A percentile compares a stretch with the other conserved stretches of the same genome.
Conservation (phyloP, 2,113 vertebrate genomes). For the Perca fluviatilis region DNA sequence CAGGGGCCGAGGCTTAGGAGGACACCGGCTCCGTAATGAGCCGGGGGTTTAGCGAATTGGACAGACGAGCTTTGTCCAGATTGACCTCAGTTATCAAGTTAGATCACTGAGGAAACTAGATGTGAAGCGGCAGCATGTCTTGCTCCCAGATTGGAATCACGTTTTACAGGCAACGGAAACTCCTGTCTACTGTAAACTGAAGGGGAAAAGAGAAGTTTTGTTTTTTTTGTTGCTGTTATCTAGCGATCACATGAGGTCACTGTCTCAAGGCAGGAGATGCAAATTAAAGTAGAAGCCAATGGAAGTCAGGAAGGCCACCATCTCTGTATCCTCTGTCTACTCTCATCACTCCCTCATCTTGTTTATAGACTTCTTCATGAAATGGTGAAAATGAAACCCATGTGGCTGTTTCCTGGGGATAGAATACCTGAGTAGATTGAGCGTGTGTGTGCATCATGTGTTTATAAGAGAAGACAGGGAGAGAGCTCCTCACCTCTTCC, state of each 20-base stretch:
- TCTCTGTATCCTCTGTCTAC: conserved; percentile 12
- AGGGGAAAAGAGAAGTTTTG: background rate
- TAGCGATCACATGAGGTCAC: background rate
- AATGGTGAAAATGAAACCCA: conserved; percentile 65
- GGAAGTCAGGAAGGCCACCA: background rate
- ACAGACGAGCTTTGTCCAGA: conserved; percentile 30
- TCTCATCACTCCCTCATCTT: conserved; percentile 36
- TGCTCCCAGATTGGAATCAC: conserved; percentile 35
- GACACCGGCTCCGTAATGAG: conserved; percentile 27
- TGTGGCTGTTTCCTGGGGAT: conserved; percentile 51
- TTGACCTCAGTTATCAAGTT: conserved; percentile 42
- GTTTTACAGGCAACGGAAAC: conserved; percentile 44
- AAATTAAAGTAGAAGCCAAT: conserved; percentile 16
- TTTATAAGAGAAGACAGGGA: conserved; percentile 10
- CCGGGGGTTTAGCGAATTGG: conserved; percentile 28
- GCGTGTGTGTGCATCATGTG: background rate
- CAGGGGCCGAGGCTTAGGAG: background rate
- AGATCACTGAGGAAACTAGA: conserved; percentile 34
- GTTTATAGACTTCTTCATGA: conserved; percentile 29
- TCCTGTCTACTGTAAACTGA: conserved; percentile 16
- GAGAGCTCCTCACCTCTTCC: conserved; percentile 27
- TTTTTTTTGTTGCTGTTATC: background rate
- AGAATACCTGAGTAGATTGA: conserved; percentile 35
- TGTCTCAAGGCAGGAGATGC: background rate
- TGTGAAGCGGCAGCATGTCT: conserved; percentile 44